These are phyloP conservation scores for Marronus borbonicus DNA, from an alignment of 2,888 invertebrate species.

Conservation along the genomic window DNA sequence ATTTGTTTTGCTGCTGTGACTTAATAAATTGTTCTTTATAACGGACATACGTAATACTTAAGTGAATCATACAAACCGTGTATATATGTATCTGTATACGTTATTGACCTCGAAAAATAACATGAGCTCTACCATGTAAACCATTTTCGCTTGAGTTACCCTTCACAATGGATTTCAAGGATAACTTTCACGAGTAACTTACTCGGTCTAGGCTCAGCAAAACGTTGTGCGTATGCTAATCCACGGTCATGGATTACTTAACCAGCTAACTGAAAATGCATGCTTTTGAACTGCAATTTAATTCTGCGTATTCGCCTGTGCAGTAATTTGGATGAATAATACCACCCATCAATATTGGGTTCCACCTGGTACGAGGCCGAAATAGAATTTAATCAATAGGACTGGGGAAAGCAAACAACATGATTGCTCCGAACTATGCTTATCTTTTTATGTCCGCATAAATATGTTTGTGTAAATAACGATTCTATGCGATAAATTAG, in stretches of 20 bases:
- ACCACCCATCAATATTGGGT: not conserved
- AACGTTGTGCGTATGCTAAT: constrained; percentile 34
- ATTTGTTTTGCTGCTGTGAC: too few relatives aligned
- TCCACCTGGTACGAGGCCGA: constrained; percentile 23
- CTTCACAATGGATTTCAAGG: constrained; percentile 39
- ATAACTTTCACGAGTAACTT: constrained; percentile 43
- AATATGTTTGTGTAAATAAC: not conserved
- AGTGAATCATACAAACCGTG: not conserved
- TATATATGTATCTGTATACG: constrained; percentile 5
- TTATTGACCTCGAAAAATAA: constrained; percentile 45
- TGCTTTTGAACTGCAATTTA: not conserved
- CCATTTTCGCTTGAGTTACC: constrained; percentile 42
- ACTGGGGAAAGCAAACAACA: not conserved
- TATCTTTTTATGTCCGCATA: not conserved
- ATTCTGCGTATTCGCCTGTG: not conserved
- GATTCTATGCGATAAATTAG: not conserved
- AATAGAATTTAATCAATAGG: constrained; percentile 35
- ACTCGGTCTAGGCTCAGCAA: constrained; percentile 41
- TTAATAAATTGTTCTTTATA: too few relatives aligned
- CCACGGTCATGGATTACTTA: constrained; percentile 25
- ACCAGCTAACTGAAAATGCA: too few relatives aligned
- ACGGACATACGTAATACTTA: not conserved
- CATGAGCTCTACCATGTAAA: constrained; percentile 36
- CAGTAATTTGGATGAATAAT: not conserved
- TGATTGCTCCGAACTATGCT: constrained; percentile 19